Base-by-base conservation (phyloP, 2,113 vertebrate genomes). In the Machaerirhynchus nigripectus region DNA sequence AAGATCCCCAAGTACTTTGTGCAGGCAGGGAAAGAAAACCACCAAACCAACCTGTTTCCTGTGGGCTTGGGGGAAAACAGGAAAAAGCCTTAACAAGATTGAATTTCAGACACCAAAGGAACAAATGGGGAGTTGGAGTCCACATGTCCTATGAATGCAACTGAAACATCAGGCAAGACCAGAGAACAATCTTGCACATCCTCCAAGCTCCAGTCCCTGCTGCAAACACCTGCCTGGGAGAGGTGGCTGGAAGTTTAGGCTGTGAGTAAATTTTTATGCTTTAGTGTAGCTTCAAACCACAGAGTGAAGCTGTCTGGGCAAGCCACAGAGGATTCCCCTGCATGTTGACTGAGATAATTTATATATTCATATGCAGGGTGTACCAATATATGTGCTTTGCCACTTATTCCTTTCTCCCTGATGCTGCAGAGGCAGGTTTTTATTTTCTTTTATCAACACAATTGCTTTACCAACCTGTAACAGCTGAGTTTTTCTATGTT, bases 391-490 rank as follows among this genome's bases (percentile, higher is more conserved):
- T 35, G 42, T 15, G 42, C 64, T 85, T 74, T 95, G n/a, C 8
- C 33, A 61, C 31, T 81, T 79, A 13, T 2, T 78, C 20, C 18
- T 67, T 90, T 68, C 31, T 78, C 47, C 42, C 55, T 50, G 79
- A 89, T 59, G 39, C 50, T 78, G 24, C 22, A 65, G 56, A 46
- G 11, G 61, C 39, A 86, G 30, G 21, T 9, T 90, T 90, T 75
- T 69, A 42, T 70, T 83, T 69, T 68, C 55, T 80, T 93, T 88
- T 69, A 73, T 65, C 69, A 74, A 71, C 16, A 70, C 8, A 65
- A 46, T 39, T 90, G 31, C 40, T 85, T 85, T 67, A 53, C 7
- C 10, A 82, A 59, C 68, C 67, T 46, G 35, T 59, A 77, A 84
- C 2, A 13, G 55, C 3, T 44, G 61, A 37, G 42, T 55, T 42